Percentiles rank a stretch among this genome's conserved stretches.
These are phyloP conservation scores for Cyanoliseus patagonus DNA, from an alignment of 2,113 vertebrate genomes.

Conservation along the genomic window DNA sequence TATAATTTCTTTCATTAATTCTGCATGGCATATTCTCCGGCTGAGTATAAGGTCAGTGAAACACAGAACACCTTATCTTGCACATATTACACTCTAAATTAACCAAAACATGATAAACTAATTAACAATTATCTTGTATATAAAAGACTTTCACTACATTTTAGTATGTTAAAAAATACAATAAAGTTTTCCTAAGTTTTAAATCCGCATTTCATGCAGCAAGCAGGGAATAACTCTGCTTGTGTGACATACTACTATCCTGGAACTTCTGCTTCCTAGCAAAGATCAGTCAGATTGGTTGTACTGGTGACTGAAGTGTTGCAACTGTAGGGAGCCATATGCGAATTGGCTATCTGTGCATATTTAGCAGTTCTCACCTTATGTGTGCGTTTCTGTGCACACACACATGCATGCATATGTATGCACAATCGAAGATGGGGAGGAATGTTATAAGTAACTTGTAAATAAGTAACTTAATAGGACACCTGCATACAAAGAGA, in stretches of 20 bases:
- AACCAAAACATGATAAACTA: conserved; percentile 46
- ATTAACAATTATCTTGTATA: conserved; percentile 42
- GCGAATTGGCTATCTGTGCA: not conserved
- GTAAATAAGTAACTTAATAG: not conserved
- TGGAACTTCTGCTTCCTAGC: not conserved
- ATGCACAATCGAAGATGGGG: not conserved
- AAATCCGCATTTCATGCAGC: conserved; percentile 1
- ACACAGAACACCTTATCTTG: not conserved
- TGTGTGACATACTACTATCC: not conserved
- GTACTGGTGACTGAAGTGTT: not conserved
- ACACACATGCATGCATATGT: rapidly evolving
- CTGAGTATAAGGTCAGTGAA: conserved; percentile 16
- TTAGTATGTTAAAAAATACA: conserved; percentile 42
- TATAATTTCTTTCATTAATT: conserved; percentile 14
- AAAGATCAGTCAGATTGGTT: not conserved
- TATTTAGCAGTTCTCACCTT: not conserved
- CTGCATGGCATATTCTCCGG: not conserved
- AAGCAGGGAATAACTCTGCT: not conserved
- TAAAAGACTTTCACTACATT: conserved; percentile 16
- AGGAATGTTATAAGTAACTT: not conserved
- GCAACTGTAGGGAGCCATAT: not conserved
- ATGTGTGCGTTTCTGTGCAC: not conserved
- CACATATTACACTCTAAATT: conserved; percentile 14
- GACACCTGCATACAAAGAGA: not conserved
- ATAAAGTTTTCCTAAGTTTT: conserved; percentile 2